Evolutionary conservation across 2,113 vertebrate genomes (phyloP).

Genomic region (Neoarius graeffei): DNA sequence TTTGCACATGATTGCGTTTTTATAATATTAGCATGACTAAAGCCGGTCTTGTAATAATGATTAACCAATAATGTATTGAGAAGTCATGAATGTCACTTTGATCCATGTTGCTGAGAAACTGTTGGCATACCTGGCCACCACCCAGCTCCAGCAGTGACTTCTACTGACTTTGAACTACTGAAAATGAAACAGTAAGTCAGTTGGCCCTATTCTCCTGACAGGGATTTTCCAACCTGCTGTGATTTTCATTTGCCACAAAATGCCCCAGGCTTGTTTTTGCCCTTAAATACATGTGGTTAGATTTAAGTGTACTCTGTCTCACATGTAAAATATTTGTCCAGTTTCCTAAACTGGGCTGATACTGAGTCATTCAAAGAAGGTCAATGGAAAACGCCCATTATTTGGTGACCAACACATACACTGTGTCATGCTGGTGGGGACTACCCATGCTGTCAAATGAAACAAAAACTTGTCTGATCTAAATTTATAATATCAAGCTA

Average conservation of each 20-base stretch:
- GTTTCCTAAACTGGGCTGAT: too few species aligned
- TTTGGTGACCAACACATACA: neutral
- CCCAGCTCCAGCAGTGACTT: neutral
- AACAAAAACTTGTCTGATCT: neutral
- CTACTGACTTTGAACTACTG: neutral
- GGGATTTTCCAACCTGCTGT: neutral
- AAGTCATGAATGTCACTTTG: neutral
- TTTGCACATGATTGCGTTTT: neutral
- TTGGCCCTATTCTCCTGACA: neutral
- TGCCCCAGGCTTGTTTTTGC: neutral
- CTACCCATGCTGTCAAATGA: neutral
- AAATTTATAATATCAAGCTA: neutral
- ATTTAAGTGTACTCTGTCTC: neutral
- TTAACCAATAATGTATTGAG: neutral
- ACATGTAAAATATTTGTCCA: neutral
- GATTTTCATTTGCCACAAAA: neutral
- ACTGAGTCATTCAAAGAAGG: neutral
- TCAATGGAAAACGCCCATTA: neutral
- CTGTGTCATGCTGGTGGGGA: conserved; percentile 6
- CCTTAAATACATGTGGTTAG: neutral
- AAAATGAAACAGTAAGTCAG: neutral
- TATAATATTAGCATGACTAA: neutral
- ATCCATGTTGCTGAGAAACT: neutral
- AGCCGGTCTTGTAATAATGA: neutral
- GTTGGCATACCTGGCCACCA: neutral